Conservation (phyloP, 2,113 vertebrate genomes). For the Syngnathoides biaculeatus region DNA sequence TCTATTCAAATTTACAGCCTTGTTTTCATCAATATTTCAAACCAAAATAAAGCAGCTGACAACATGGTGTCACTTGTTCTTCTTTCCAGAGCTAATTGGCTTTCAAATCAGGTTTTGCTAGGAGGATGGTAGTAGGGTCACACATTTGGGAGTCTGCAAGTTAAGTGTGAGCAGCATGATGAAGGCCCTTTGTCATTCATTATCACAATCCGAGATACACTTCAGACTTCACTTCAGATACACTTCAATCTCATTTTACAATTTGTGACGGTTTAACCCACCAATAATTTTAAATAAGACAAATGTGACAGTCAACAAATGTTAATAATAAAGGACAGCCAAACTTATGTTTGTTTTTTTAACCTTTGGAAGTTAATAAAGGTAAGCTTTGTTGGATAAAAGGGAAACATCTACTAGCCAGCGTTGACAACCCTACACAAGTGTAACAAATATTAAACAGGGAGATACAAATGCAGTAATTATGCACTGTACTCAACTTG, state of each 20-base stretch:
- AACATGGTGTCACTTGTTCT: slow-evolving; percentile 26
- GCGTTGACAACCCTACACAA: not conserved
- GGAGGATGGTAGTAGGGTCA: not conserved
- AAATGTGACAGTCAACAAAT: too few relatives aligned
- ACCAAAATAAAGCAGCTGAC: not conserved
- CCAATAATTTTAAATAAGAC: too few relatives aligned
- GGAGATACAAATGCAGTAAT: not conserved
- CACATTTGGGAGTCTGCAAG: not conserved
- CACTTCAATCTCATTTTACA: not conserved
- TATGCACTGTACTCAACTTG: not conserved
- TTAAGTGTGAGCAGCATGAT: not conserved
- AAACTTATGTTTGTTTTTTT: too few relatives aligned
- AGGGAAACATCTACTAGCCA: not conserved
- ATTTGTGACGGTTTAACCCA: too few relatives aligned
- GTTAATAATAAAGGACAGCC: too few relatives aligned
- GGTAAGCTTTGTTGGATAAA: not conserved
- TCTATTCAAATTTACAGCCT: slow-evolving; percentile 17
- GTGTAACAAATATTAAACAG: not conserved
- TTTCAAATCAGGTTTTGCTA: slow-evolving; percentile 36
- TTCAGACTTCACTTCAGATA: too few relatives aligned
- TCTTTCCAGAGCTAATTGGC: slow-evolving; percentile 41
- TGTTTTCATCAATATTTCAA: slow-evolving; percentile 19
- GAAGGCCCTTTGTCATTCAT: not conserved
- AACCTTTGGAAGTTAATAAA: too few relatives aligned
- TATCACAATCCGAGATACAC: not conserved